Evolutionary conservation across 2,888 invertebrate genomes (phyloP), one percentile per base, ranked within the genome.

Genomic region (Anoplius nigerrimus): DNA sequence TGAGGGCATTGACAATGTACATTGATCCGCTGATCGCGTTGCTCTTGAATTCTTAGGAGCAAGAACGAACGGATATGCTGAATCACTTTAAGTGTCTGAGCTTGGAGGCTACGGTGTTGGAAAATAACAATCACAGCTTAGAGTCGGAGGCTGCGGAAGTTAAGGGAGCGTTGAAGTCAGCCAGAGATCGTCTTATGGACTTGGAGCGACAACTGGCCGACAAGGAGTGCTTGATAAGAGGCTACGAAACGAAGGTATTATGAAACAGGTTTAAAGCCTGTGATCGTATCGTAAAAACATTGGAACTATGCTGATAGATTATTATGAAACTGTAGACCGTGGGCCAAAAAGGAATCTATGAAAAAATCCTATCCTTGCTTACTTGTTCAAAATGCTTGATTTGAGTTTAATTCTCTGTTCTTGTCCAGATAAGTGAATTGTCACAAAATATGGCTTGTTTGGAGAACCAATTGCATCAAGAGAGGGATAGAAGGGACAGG

Each of bases 11-110:
- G 34, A 34, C 34, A 34, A 34, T 6, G 11, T 3, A 48, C n/a
- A 18, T 48, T n/a, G 16, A 48, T 18, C 11, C n/a, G 6, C n/a
- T 48, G 2, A 4, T n/a, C 4, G 16, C 5, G 16, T 48, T 13
- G 6, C 45, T 3, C 2, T 3, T 45, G 11, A 45, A 45, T 46
- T 78, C 75, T 42, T 89, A 95, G 92, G 95, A 95, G 89, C 92
- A 92, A 69, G 95, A 95, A 89, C 91, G 95, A 66, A 93, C 93
- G 67, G 95, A 95, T 85, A 93, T 96, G 92, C 86, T 95, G 79
- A 95, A 95, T 83, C 94, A 95, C 78, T 95, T 94, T 89, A 92
- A 93, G 71, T 93, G 93, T 84, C 90, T 96, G 22, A 94, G 94
- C 61, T 91, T 94, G 69, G 95, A 95, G 89, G 95, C 95, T 2